phyloP scores from a whole-genome alignment of 2,113 vertebrate species.

The Oreochromis spilurus region DNA sequence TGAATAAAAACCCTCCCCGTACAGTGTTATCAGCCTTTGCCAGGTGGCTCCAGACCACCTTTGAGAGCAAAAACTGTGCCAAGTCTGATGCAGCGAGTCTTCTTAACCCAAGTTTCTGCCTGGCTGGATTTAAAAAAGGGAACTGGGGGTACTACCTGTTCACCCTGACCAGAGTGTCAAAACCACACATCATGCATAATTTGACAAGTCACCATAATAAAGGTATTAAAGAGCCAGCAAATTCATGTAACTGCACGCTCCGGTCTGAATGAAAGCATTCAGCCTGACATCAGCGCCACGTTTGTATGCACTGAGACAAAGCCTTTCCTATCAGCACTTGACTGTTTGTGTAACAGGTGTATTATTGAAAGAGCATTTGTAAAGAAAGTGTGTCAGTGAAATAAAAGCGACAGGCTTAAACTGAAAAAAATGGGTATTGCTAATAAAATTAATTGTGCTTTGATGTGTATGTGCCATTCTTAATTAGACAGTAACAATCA shows the following conservation, averaged over 20 bases:
- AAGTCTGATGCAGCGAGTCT: slow-evolving; percentile 38
- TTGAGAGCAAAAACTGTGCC: slow-evolving; percentile 44
- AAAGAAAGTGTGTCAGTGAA: background rate
- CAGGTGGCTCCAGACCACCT: slow-evolving; percentile 56
- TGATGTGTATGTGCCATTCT: background rate
- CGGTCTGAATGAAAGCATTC: background rate
- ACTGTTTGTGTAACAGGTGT: background rate
- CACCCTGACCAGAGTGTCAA: slow-evolving; percentile 28
- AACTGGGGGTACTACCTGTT: background rate
- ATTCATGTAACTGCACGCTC: background rate
- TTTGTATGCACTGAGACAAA: background rate
- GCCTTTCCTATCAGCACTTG: background rate
- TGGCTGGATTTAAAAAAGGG: slow-evolving; percentile 28
- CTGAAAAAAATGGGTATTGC: background rate
- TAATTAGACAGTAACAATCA: background rate
- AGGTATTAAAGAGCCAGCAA: background rate
- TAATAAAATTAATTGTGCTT: background rate
- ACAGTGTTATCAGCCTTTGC: slow-evolving; percentile 47
- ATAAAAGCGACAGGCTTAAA: background rate
- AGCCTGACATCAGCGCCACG: background rate
- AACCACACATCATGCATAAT: slow-evolving; percentile 12
- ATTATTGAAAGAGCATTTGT: background rate
- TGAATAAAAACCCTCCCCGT: slow-evolving; percentile 28
- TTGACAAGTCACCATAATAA: slow-evolving; percentile 27
- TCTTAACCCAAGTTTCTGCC: slow-evolving; percentile 33